Evolutionary conservation across 1,140 invertebrate species (phyloP), one percentile per base, ranked within the genome.

Genomic region (Aphis craccivora): DNA sequence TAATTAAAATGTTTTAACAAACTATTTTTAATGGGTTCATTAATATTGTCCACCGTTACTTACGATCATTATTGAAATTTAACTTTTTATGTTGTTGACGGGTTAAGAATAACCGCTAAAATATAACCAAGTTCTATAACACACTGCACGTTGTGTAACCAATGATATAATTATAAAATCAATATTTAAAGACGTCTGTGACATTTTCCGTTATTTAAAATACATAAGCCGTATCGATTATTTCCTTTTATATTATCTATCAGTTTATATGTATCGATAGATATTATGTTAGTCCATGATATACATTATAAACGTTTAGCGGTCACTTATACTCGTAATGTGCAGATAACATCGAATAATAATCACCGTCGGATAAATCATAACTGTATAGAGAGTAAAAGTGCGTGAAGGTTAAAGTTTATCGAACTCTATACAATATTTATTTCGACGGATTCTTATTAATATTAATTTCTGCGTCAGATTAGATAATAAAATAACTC

Each of bases 401-500:
- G 87, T 35, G 87, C n/a, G 22, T 48, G 18, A 35, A 88, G 45
- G 87, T 88, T 53, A 88, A 51, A 88, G 87, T 88, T 43, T 88
- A 88, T 53, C 45, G 84, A 30, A 43, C 84, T 83, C 22, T 86
- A 3, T 45, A 8, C 11, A 30, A 18, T 6, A n/a, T 88, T 88
- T 88, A 48, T 88, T 88, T 88, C n/a, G n/a, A 88, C 25, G 87
- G 43, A n/a, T 30, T 76, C 30, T n/a, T 35, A 87, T 87, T 43
- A 81, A 45, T 45, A 48, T 30, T 87, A 87, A 87, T 87, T 48
- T 87, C 45, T 48, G 30, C 30, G 5, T 18, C 6, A 48, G 43
- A 87, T 87, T 48, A 87, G 86, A 87, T 87, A 87, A 87, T 8
- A 18, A 87, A 51, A 20, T 84, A 84, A 83, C 76, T n/a, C 35